Evolutionary conservation across 2,113 vertebrate genomes (phyloP).

Genomic region (Eretmochelys imbricata): DNA sequence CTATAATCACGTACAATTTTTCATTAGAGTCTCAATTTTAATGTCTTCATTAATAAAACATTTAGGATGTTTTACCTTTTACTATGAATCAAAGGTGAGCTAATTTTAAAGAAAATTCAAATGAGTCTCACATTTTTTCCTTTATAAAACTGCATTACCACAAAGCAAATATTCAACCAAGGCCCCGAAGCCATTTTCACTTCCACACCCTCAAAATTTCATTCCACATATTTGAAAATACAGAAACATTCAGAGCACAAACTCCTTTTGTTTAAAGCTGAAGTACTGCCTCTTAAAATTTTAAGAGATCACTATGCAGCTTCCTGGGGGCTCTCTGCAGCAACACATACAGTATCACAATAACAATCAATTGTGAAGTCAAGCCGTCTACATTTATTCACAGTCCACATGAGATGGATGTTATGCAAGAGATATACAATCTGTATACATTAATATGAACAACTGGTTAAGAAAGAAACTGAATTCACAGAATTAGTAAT

Average conservation of each 20-base stretch:
- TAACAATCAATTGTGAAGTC: conserved; percentile 65
- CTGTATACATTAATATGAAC: conserved; percentile 28
- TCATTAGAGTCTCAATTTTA: not conserved
- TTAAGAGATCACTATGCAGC: conserved; percentile 56
- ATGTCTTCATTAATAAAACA: not conserved
- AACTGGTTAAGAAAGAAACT: not conserved
- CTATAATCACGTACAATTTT: not conserved
- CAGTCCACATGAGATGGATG: conserved; percentile 22
- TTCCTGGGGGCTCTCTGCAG: conserved; percentile 74
- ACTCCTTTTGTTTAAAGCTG: conserved; percentile 66
- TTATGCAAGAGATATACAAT: conserved; percentile 55
- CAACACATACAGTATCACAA: conserved; percentile 65
- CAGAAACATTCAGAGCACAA: conserved; percentile 66
- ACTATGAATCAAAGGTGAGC: conserved; percentile 27
- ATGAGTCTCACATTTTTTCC: not conserved
- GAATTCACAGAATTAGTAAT: not conserved
- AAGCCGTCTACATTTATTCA: conserved; percentile 60
- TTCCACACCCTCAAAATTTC: conserved; percentile 62
- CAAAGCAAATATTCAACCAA: conserved; percentile 44
- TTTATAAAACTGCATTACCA: conserved; percentile 9
- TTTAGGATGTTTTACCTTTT: not conserved
- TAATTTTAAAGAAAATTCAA: conserved; percentile 20
- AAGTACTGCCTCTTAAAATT: conserved; percentile 58
- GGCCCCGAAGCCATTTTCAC: conserved; percentile 73
- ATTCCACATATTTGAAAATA: conserved; percentile 67